Base-by-base conservation (phyloP, 2,888 invertebrate species). In the Chaetoderma sp. region DNA sequence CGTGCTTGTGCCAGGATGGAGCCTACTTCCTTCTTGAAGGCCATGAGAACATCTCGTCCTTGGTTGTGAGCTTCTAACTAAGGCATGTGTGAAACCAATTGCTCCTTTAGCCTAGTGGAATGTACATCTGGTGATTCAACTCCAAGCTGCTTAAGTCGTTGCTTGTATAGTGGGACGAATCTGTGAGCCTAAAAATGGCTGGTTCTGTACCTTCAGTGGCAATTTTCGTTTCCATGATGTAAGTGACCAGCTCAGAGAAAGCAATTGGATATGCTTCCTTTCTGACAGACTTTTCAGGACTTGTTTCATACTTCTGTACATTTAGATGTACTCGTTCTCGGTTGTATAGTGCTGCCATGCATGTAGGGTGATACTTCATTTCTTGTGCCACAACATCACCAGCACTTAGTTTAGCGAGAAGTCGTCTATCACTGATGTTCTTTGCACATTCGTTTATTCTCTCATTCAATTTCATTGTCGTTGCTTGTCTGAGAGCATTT, bases 1-100 rank as follows among this genome's bases (percentile, higher is more conserved):
- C n/a, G 16, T 18, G 62, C 62, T 27, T 62, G 25, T 21, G 42
- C 10, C 4, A 62, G 59, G 23, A 61, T 60, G 25, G 55, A 23
- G 16, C 62, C 44, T 0, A 62, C 62, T n/a, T 44, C 36, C 2
- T 36, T 23, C 21, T 42, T 25, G 32, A 62, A 62, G 8, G 59
- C 62, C 10, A 62, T 1, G 10, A n/a, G n/a, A 21, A 39, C 23
- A 60, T 60, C 60, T n/a, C 23, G 33, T 33, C 54, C 56, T 57
- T 60, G 57, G 4, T 33, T 5, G 23, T 62, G 30, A 58, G 59
- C 33, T 60, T 60, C 1, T 4, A 62, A 58, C 50, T 2, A 10
- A 18, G 44, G 39, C 8, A 62, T 60, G 16, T 44, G 58, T 21
- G 28, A 25, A 42, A 56, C 18, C 8, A 42, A 16, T 30, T 44